Base-by-base conservation (phyloP, 30 jellyfish, hydroid and myxozoan species). In the Sanderia malayensis region DNA sequence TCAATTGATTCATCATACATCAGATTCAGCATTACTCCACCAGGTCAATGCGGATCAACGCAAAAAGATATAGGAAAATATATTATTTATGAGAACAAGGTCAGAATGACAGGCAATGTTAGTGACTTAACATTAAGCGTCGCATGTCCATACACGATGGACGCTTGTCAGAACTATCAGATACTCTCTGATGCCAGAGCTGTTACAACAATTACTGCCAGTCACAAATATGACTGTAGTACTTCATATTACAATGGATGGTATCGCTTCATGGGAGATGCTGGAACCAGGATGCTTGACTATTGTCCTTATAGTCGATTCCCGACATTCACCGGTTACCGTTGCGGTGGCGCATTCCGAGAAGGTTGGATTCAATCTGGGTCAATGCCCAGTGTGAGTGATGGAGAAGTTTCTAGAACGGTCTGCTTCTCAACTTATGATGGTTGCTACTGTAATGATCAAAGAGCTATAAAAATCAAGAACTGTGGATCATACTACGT, bases 191-290 rank as follows among this genome's bases (percentile, higher is more conserved):
- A 31, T 22, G 17, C 8, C 27, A 24, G 29, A 32, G 28, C 58
- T 52, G 73, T 37, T 32, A n/a, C 1, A 9, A 27, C 18, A n/a
- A n/a, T n/a, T n/a, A n/a, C n/a, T n/a, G n/a, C n/a, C n/a, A n/a
- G n/a, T n/a, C n/a, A n/a, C n/a, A n/a, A n/a, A n/a, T n/a, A n/a
- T n/a, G n/a, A n/a, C n/a, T n/a, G n/a, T n/a, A n/a, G n/a, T n/a
- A n/a, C n/a, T n/a, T n/a, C n/a, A n/a, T n/a, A n/a, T 17, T 58
- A 61, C 15, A 44, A 46, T 33, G 87, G 87, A 9, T 76, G 87
- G 87, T 76, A 76, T 31, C 34, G 87, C 7, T 76, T 76, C 53
- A 1, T 73, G 10, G 79, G 80, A 1, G 71, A n/a, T 9, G 87
- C 87, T 24, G 87, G 87, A 26, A 1, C 20, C 2, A 46, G 30